These are phyloP conservation scores for Loris lydekkerianus DNA, from an alignment of 2,797 vertebrate genomes.

Conservation along the genomic window DNA sequence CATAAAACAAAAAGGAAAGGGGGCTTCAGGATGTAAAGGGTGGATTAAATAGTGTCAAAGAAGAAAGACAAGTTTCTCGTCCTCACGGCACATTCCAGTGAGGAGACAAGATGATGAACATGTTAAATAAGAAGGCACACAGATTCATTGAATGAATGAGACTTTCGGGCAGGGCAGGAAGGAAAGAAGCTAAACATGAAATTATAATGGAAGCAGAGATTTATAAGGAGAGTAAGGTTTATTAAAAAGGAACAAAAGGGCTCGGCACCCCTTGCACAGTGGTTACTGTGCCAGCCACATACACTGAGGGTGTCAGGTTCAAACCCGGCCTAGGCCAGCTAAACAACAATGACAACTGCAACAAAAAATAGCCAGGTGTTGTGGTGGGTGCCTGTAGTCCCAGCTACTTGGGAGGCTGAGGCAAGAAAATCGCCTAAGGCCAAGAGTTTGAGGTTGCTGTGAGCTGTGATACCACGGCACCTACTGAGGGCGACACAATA, in stretches of 20 bases:
- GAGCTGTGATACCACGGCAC: too few relatives aligned
- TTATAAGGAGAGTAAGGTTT: not conserved
- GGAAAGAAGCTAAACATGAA: not conserved
- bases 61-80: not conserved
- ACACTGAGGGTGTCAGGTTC: too few relatives aligned
- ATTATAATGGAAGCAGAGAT: constrained; percentile 46
- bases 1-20: not conserved
- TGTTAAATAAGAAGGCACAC: not conserved
- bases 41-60: not conserved
- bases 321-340: too few relatives aligned
- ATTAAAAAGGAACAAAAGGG: constrained; percentile 5
- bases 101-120: not conserved
- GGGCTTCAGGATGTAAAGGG: not conserved
- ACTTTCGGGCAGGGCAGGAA: not conserved
- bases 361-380: too few relatives aligned
- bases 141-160: not conserved
- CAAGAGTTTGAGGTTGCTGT: too few relatives aligned
- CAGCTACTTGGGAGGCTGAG: too few relatives aligned
- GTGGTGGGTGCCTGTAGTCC: too few relatives aligned
- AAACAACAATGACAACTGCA: too few relatives aligned
- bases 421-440: too few relatives aligned
- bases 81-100: not conserved
- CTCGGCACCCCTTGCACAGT: too few relatives aligned
- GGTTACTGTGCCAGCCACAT: too few relatives aligned
- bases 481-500: too few relatives aligned